Conservation (phyloP, 2,113 vertebrate genomes). For the Lutjanus erythropterus region DNA sequence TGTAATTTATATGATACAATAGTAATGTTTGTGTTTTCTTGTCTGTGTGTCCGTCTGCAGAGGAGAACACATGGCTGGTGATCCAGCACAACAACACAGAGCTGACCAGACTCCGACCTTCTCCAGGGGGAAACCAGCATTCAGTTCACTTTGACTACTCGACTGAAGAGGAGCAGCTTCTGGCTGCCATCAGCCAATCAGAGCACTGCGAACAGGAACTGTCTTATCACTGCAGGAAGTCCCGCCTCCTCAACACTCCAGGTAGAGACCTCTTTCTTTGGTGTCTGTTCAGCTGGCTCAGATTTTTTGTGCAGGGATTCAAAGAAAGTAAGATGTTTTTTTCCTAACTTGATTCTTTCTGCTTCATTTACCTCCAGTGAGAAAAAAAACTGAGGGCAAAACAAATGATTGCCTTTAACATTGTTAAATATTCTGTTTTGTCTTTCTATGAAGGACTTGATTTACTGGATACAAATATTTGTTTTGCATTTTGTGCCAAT, state of each 20-base stretch:
- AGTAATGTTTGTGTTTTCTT: background rate
- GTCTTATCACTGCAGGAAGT: constrained; percentile 94
- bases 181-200: constrained; percentile 88
- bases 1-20: too few relatives aligned
- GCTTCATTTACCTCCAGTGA: background rate
- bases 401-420: background rate
- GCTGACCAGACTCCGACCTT: constrained; percentile 86
- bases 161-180: constrained; percentile 89
- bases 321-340: too few relatives aligned
- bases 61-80: constrained; percentile 90
- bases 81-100: constrained; percentile 94
- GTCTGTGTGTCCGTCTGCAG: constrained; percentile 46
- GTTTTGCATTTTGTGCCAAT: background rate
- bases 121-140: constrained; percentile 82
- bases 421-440: background rate
- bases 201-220: constrained; percentile 94
- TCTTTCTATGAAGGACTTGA: background rate
- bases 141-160: constrained; percentile 89
- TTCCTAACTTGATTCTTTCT: background rate
- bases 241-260: constrained; percentile 90
- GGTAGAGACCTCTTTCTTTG: constrained; percentile 76
- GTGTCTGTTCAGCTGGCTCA: background rate
- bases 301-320: background rate
- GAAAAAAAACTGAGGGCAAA: background rate
- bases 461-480: background rate